A percentile compares a stretch with the other conserved stretches of the same genome.
phyloP scores from a whole-genome alignment of 2,888 invertebrate species.

The Buathra laborator region DNA sequence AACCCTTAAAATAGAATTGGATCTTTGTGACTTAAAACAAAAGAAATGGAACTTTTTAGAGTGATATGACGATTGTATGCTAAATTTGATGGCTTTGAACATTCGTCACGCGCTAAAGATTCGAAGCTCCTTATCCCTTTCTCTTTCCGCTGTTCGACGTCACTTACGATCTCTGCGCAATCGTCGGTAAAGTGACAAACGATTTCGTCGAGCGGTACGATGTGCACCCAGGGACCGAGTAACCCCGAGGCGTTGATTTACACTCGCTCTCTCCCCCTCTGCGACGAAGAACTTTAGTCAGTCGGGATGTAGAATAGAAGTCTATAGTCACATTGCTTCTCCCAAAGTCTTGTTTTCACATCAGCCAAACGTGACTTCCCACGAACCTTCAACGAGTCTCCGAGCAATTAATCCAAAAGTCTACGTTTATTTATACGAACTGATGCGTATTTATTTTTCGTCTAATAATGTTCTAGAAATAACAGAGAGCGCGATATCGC shows the following conservation, averaged over 20 bases:
- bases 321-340: conserved; percentile 9
- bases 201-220: conserved; percentile 20
- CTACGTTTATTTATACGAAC: conserved; percentile 67
- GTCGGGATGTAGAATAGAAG: conserved; percentile 39
- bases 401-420: conserved; percentile 48
- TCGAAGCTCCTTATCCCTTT: not conserved
- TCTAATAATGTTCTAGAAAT: conserved; percentile 72
- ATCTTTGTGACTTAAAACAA: too few relatives aligned
- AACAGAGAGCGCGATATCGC: conserved; percentile 69
- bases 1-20: too few relatives aligned
- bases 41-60: too few relatives aligned
- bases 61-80: too few relatives aligned
- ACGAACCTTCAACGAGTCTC: conserved; percentile 41
- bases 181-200: conserved; percentile 20
- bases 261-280: not conserved
- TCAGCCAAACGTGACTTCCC: conserved; percentile 60
- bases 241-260: conserved; percentile 56
- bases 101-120: not conserved
- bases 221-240: conserved; percentile 9
- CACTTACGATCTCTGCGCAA: not conserved
- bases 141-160: not conserved
- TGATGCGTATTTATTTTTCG: conserved; percentile 71
- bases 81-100: too few relatives aligned
- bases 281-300: conserved; percentile 45
- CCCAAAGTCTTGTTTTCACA: conserved; percentile 39